A percentile compares a stretch with the other conserved stretches of the same genome.
These are phyloP conservation scores for Morpho deidamia DNA, from an alignment of 2,888 invertebrate species.

Conservation along the genomic window DNA sequence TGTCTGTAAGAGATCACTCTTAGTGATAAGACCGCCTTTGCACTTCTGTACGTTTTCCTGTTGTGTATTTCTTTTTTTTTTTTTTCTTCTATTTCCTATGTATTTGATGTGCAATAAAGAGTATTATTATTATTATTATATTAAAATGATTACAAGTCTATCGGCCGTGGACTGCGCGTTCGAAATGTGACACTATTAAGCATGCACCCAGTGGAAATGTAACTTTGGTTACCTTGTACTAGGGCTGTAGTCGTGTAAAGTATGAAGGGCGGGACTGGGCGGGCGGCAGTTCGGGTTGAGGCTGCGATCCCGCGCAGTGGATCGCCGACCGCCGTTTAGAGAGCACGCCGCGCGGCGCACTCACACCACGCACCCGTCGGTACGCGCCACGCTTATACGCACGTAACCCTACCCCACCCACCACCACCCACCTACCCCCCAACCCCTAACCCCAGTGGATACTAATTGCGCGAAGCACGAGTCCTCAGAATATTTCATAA, in stretches of 20 bases:
- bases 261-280: constrained; percentile 37
- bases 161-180: background rate
- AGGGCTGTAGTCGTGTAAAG: constrained; percentile 30
- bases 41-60: too few species aligned
- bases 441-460: constrained; percentile 39
- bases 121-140: too few species aligned
- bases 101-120: too few species aligned
- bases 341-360: constrained; percentile 69
- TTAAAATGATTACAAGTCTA: background rate
- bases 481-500: constrained; percentile 22
- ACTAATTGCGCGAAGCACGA: constrained; percentile 42
- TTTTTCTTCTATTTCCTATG: too few species aligned
- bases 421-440: constrained; percentile 11
- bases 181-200: background rate
- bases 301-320: constrained; percentile 63
- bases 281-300: constrained; percentile 43
- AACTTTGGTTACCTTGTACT: background rate
- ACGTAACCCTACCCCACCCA: constrained; percentile 39
- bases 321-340: constrained; percentile 63
- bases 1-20: too few species aligned
- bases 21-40: too few species aligned
- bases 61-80: too few species aligned
- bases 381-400: constrained; percentile 65
- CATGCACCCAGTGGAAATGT: background rate
- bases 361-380: constrained; percentile 64